These are phyloP conservation scores for Lordiphosa andalusiaca DNA, from an alignment of 2,888 invertebrate genomes.

Conservation along the genomic window DNA sequence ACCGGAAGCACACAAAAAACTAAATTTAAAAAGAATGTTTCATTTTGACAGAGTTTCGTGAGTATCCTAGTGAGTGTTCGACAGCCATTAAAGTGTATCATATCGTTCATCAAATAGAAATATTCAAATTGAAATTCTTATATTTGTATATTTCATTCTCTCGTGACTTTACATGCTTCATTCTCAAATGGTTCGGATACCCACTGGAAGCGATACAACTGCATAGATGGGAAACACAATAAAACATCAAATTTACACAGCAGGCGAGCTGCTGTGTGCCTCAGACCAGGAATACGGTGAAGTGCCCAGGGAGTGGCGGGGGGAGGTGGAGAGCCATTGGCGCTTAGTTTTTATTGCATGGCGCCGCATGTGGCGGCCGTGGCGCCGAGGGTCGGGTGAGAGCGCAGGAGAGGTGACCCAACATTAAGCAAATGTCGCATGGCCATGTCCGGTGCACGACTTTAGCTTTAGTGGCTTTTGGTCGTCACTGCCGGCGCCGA, in stretches of 20 bases:
- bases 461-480: constrained; percentile 45
- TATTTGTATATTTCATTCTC: no score
- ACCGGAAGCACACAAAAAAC: no score
- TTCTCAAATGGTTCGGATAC: no score
- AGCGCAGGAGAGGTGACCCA: constrained; percentile 35
- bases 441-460: constrained; percentile 62
- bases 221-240: neutral
- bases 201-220: no score
- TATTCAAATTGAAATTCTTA: no score
- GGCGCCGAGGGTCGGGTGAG: constrained; percentile 11
- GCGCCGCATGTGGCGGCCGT: constrained; percentile 60
- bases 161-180: no score
- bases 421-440: constrained; percentile 62
- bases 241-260: constrained; percentile 23
- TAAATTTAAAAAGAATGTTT: no score
- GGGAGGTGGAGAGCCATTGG: constrained; percentile 24
- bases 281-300: neutral
- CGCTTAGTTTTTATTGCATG: constrained; percentile 55
- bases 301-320: neutral
- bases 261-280: constrained; percentile 12
- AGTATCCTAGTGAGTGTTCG: no score
- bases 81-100: no score
- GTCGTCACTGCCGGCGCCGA: constrained; percentile 19
- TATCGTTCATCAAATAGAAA: no score
- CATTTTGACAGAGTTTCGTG: no score